These are phyloP conservation scores for Cromileptes altivelis DNA, from an alignment of 2,113 vertebrate species.

Conservation along the genomic window DNA sequence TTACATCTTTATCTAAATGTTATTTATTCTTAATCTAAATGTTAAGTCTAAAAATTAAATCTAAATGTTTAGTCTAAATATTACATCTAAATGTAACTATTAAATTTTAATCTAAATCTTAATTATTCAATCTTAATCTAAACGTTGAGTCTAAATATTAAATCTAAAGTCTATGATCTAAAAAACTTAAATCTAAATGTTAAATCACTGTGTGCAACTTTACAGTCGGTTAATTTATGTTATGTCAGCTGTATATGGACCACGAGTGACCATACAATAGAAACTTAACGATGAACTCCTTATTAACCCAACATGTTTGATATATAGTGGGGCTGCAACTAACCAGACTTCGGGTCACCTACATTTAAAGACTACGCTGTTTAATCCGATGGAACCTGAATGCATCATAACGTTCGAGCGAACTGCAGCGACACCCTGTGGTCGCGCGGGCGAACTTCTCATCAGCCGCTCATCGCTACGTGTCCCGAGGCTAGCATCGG, in stretches of 20 bases:
- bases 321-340: not conserved
- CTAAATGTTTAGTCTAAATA: too few relatives aligned
- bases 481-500: slow-evolving; percentile 30
- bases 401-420: not conserved
- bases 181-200: too few relatives aligned
- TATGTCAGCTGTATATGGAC: not conserved
- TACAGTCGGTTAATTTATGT: not conserved
- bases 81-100: too few relatives aligned
- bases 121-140: too few relatives aligned
- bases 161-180: too few relatives aligned
- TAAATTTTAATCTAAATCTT: too few relatives aligned
- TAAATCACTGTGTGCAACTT: too few relatives aligned
- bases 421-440: slow-evolving; percentile 35
- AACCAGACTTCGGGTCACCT: not conserved
- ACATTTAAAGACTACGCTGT: not conserved
- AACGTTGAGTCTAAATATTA: too few relatives aligned
- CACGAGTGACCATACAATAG: too few relatives aligned
- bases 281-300: not conserved
- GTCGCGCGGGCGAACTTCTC: not conserved
- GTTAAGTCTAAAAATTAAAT: too few relatives aligned
- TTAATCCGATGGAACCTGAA: not conserved
- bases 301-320: not conserved
- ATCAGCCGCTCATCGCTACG: slow-evolving; percentile 26
- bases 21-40: too few relatives aligned
- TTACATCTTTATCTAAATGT: too few relatives aligned